Conservation (phyloP, 2,888 invertebrate species). For the Smittia aterrima region DNA sequence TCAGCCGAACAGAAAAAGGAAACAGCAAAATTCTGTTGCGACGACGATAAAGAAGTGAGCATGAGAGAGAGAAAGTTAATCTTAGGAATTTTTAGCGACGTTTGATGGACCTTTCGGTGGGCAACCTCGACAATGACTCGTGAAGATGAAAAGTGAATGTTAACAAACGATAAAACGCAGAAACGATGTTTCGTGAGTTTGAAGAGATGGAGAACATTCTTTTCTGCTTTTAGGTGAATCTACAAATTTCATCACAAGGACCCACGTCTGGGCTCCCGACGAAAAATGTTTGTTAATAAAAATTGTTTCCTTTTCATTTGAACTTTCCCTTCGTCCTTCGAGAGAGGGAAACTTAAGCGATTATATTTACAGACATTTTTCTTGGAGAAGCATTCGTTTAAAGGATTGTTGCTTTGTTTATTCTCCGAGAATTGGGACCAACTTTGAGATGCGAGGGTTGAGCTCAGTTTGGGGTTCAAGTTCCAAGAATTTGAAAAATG, state of each 20-base stretch:
- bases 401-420: neutral
- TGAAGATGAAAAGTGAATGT: slow-evolving; percentile 33
- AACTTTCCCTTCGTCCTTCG: slow-evolving; percentile 6
- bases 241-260: no score
- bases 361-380: neutral
- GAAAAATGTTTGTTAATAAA: slow-evolving; percentile 8
- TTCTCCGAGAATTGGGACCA: neutral
- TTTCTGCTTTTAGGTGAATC: no score
- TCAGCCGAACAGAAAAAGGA: slow-evolving; percentile 18
- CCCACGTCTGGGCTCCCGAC: neutral
- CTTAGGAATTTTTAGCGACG: slow-evolving; percentile 2
- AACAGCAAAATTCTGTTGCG: neutral
- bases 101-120: neutral
- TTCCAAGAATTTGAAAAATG: slow-evolving; percentile 33
- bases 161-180: slow-evolving; percentile 29
- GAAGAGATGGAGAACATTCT: no score
- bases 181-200: no score
- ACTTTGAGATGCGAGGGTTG: neutral
- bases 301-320: neutral
- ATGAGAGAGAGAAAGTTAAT: neutral
- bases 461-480: neutral
- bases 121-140: neutral
- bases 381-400: neutral
- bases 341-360: neutral
- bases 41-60: neutral